Evolutionary conservation across 1,140 invertebrate genomes (phyloP).

Genomic region (Bombus breviceps): DNA sequence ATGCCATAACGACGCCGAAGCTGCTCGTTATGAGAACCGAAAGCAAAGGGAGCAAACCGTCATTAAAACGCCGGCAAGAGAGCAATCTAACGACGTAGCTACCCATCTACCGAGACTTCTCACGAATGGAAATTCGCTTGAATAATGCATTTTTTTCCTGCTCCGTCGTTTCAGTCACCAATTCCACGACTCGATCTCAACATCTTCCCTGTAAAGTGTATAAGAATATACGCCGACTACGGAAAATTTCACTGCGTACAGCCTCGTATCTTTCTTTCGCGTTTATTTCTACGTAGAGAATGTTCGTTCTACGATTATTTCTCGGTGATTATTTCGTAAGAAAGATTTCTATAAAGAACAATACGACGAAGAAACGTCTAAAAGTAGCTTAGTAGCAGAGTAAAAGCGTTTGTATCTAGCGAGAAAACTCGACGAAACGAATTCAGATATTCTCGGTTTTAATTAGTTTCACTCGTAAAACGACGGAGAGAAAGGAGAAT

Average conservation of each 20-base stretch:
- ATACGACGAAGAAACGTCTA: background rate
- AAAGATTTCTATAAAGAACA: background rate
- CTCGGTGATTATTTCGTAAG: too few relatives aligned
- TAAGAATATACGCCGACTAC: too few relatives aligned
- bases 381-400: too few relatives aligned
- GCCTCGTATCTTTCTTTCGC: too few relatives aligned
- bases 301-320: background rate
- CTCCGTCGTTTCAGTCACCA: slow-evolving; percentile 64
- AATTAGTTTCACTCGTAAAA: slow-evolving; percentile 7
- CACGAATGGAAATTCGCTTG: slow-evolving; percentile 79
- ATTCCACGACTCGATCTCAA: slow-evolving; percentile 14
- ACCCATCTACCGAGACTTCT: slow-evolving; percentile 75
- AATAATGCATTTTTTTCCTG: slow-evolving; percentile 79
- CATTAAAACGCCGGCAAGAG: slow-evolving; percentile 79
- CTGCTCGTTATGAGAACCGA: slow-evolving; percentile 74
- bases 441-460: background rate
- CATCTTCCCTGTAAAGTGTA: background rate
- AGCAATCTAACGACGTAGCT: slow-evolving; percentile 80
- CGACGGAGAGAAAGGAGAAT: background rate
- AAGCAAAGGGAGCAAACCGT: slow-evolving; percentile 79
- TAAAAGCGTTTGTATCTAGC: background rate
- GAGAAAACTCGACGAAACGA: background rate
- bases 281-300: background rate
- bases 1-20: slow-evolving; percentile 63
- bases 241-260: background rate